A percentile compares a stretch with the other conserved stretches of the same genome.
Conservation (phyloP, 2,113 vertebrate genomes). For the Caracal caracal region DNA sequence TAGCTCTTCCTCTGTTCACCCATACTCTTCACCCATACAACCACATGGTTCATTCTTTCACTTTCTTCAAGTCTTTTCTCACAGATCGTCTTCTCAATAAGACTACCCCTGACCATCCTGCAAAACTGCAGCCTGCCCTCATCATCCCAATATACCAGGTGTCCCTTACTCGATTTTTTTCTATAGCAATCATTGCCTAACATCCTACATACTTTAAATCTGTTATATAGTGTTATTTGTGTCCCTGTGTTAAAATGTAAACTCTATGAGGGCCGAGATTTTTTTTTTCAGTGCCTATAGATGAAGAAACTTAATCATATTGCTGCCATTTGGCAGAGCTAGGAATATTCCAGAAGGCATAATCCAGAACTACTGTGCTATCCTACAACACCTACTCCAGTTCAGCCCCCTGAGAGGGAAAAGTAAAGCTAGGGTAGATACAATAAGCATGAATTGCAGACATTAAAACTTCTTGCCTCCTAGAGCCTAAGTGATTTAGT, state of each 20-base stretch:
- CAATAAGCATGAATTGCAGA: not conserved
- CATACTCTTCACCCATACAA: not conserved
- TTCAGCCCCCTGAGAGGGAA: not conserved
- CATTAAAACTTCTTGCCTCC: not conserved
- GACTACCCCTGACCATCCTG: not conserved
- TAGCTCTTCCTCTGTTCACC: not conserved
- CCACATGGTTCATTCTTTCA: not conserved
- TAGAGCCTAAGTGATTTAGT: not conserved
- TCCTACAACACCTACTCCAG: not conserved
- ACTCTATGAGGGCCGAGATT: not conserved
- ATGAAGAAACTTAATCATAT: conserved; percentile 11
- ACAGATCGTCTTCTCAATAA: not conserved
- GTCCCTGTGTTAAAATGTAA: not conserved
- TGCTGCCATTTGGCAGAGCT: not conserved
- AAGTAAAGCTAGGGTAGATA: not conserved
- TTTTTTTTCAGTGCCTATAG: not conserved
- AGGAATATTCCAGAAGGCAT: not conserved
- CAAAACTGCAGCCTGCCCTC: not conserved
- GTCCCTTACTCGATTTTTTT: not conserved
- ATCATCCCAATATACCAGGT: not conserved
- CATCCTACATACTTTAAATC: not conserved
- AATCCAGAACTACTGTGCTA: not conserved
- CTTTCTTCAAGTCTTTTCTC: not conserved
- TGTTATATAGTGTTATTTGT: not conserved
- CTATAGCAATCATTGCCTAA: not conserved